Evolutionary conservation across 2,888 invertebrate species (phyloP).

Genomic region (Coenonympha glycerion): DNA sequence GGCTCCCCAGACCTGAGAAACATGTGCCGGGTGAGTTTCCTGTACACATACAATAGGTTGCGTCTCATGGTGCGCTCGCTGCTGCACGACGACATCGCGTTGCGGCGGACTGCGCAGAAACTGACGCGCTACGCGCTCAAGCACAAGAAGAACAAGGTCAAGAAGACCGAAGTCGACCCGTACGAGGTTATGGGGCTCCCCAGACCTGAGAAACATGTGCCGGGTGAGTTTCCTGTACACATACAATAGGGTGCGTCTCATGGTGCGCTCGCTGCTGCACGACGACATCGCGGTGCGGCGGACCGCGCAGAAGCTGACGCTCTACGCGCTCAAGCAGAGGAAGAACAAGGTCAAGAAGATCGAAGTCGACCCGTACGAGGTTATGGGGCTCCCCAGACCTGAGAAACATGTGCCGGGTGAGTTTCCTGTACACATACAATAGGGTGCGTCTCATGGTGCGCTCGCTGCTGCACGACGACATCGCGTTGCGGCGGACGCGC

Average conservation of each 20-base stretch:
- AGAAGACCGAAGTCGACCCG: slow-evolving; percentile 77
- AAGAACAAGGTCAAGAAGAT: slow-evolving; percentile 80
- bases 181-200: slow-evolving; percentile 54
- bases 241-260: slow-evolving; percentile 79
- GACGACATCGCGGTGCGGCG: slow-evolving; percentile 88
- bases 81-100: slow-evolving; percentile 85
- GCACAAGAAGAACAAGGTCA: slow-evolving; percentile 82
- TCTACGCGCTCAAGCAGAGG: slow-evolving; percentile 81
- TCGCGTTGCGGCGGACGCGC: slow-evolving; percentile 84
- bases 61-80: slow-evolving; percentile 79
- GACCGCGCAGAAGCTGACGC: slow-evolving; percentile 77
- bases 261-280: slow-evolving; percentile 80
- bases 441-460: slow-evolving; percentile 79
- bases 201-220: slow-evolving; percentile 45
- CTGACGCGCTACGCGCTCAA: slow-evolving; percentile 79
- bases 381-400: slow-evolving; percentile 53
- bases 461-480: slow-evolving; percentile 84
- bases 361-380: slow-evolving; percentile 72
- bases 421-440: too few relatives aligned
- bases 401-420: slow-evolving; percentile 53
- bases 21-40: slow-evolving; percentile 49
- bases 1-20: slow-evolving; percentile 43
- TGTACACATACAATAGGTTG: too few relatives aligned
- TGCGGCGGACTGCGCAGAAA: slow-evolving; percentile 81
- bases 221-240: slow-evolving; percentile 41